Evolutionary conservation across 53 echinoderm and acorn worm genomes (phyloP).

Genomic region (Paelopatides confundens): DNA sequence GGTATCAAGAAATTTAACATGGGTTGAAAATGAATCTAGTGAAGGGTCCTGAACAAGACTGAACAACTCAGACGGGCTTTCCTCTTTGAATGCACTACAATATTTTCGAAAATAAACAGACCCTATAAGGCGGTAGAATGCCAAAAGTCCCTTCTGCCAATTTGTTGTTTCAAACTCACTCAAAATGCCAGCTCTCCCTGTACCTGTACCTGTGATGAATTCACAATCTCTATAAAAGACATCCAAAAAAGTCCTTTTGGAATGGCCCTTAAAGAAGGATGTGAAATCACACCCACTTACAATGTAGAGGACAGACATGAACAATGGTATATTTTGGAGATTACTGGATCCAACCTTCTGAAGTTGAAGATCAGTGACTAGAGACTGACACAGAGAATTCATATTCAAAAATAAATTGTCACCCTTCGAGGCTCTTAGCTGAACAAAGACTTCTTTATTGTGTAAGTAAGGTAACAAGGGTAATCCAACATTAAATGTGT

Average conservation of each 20-base stretch:
- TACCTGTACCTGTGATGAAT: background rate
- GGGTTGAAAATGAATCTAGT: background rate
- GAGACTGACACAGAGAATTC: too few species aligned
- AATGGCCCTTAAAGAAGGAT: constrained; percentile 5
- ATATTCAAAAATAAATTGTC: constrained; percentile 2
- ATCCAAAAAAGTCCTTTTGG: constrained; percentile 6
- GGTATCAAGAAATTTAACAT: constrained; percentile 15
- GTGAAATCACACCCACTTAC: background rate
- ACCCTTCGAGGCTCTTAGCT: background rate
- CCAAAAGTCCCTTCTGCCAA: background rate
- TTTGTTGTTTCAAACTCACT: background rate
- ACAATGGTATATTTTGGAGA: background rate
- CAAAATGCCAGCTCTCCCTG: background rate
- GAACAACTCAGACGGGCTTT: constrained; percentile 5
- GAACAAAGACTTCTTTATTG: constrained; percentile 6
- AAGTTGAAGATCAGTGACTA: constrained; percentile 1
- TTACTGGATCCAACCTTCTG: background rate
- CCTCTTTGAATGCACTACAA: constrained; percentile 1
- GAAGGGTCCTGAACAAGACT: background rate
- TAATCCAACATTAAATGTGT: constrained; percentile 16
- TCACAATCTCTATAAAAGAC: constrained; percentile 29
- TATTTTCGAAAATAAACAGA: constrained; percentile 40
- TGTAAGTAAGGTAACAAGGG: background rate
- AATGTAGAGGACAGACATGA: background rate
- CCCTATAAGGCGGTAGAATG: constrained; percentile 11